Evolutionary conservation across 2,797 vertebrate species (phyloP).

Genomic region (Lerista edwardsae): DNA sequence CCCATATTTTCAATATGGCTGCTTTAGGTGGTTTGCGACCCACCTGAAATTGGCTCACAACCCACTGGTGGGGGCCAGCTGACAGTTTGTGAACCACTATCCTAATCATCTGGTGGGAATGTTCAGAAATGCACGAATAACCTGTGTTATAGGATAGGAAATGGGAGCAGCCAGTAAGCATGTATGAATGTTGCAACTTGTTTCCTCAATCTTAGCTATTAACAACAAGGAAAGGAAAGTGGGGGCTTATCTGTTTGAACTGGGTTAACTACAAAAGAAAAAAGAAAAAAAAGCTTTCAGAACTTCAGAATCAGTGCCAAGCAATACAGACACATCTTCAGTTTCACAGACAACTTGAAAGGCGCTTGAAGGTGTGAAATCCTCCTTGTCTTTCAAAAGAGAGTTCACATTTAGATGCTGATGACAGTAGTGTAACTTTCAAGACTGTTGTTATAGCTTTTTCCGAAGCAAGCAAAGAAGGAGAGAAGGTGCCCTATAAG

Average conservation of each 20-base stretch:
- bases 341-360: constrained; percentile 9
- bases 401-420: constrained; percentile 6
- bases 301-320: constrained; percentile 5
- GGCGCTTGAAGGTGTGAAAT: not conserved
- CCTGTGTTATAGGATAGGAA: too few species aligned
- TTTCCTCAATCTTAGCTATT: not conserved
- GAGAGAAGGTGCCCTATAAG: not conserved
- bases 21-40: too few species aligned
- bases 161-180: not conserved
- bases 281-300: not conserved
- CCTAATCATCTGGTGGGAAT: constrained; percentile 33
- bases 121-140: not conserved
- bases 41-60: too few species aligned
- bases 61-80: too few species aligned
- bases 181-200: not conserved
- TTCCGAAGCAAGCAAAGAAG: not conserved
- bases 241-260: not conserved
- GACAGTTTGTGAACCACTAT: constrained; percentile 63
- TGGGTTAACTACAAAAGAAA: not conserved
- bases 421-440: constrained; percentile 7
- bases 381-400: not conserved
- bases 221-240: not conserved
- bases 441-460: not conserved
- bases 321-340: not conserved
- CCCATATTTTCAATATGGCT: too few species aligned